Percentiles rank a stretch among this genome's conserved stretches.
These are phyloP conservation scores for Masticophis lateralis DNA, from an alignment of 2,797 vertebrate species.

Conservation along the genomic window DNA sequence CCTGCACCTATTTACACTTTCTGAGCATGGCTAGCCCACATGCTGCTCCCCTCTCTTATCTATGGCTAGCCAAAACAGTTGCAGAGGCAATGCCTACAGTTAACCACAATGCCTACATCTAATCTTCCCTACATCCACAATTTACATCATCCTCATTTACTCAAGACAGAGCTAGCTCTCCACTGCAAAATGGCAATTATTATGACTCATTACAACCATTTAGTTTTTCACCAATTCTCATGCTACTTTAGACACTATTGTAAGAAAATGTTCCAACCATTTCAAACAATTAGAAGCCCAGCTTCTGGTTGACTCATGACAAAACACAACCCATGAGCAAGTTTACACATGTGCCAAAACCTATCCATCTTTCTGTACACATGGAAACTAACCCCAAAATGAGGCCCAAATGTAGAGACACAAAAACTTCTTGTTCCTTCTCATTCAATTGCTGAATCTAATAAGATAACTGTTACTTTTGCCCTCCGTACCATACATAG, in stretches of 20 bases:
- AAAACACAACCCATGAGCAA: background rate
- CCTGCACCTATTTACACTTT: background rate
- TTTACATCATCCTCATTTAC: background rate
- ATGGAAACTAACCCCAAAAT: background rate
- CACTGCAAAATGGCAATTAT: background rate
- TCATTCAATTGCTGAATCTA: constrained; percentile 54
- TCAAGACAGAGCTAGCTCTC: background rate
- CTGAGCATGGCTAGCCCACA: background rate
- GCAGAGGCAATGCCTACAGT: background rate
- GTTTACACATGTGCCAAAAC: background rate
- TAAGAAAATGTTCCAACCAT: background rate
- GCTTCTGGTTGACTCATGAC: background rate
- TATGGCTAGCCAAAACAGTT: background rate
- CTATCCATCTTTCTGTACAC: background rate
- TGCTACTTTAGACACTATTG: background rate
- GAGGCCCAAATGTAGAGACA: background rate
- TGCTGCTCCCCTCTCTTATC: background rate
- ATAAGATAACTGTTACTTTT: constrained; percentile 55
- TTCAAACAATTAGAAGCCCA: background rate
- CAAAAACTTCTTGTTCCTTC: constrained; percentile 31
- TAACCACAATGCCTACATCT: background rate
- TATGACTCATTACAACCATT: background rate
- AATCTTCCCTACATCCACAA: background rate
- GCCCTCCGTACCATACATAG: background rate
- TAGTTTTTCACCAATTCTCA: background rate